These are phyloP conservation scores for Metridium senile DNA, from an alignment of 92 coral and sea anemone genomes.

Conservation along the genomic window DNA sequence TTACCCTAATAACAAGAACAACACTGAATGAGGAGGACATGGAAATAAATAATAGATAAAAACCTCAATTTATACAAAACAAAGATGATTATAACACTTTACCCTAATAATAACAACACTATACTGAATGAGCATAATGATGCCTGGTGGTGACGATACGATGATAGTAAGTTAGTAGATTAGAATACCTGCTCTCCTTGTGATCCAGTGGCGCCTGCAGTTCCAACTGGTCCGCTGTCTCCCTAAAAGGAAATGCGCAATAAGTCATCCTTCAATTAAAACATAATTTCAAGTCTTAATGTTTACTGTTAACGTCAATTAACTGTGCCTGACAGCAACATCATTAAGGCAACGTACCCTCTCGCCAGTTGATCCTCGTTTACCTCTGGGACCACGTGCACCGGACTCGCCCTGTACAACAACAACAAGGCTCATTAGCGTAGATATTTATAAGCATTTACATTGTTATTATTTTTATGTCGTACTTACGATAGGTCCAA, in stretches of 20 bases:
- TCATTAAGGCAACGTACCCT: conserved; percentile 24
- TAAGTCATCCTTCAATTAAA: neutral
- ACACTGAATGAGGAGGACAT: too few species aligned
- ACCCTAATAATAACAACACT: conserved; percentile 7
- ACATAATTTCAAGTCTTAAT: too few species aligned
- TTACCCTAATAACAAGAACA: too few species aligned
- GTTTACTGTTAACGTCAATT: too few species aligned
- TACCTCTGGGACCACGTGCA: conserved; percentile 54
- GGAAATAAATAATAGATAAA: too few species aligned
- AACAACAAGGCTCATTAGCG: neutral
- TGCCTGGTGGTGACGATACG: too few species aligned
- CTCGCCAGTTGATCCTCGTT: conserved; percentile 51
- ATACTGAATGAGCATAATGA: neutral
- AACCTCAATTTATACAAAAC: neutral
- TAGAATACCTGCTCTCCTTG: conserved; percentile 62
- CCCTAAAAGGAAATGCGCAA: conserved; percentile 21
- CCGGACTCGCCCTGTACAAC: conserved; percentile 63
- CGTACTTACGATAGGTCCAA: conserved; percentile 69
- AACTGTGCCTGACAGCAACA: neutral
- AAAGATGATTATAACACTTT: neutral
- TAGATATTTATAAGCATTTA: neutral
- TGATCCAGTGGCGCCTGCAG: conserved; percentile 63
- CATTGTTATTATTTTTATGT: too few species aligned
- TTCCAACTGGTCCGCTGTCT: conserved; percentile 71
- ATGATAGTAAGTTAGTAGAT: neutral